Percentiles rank a stretch among this genome's conserved stretches.
phyloP scores from a whole-genome alignment of 2,888 invertebrate species.

The Himalopsyche anomala region DNA sequence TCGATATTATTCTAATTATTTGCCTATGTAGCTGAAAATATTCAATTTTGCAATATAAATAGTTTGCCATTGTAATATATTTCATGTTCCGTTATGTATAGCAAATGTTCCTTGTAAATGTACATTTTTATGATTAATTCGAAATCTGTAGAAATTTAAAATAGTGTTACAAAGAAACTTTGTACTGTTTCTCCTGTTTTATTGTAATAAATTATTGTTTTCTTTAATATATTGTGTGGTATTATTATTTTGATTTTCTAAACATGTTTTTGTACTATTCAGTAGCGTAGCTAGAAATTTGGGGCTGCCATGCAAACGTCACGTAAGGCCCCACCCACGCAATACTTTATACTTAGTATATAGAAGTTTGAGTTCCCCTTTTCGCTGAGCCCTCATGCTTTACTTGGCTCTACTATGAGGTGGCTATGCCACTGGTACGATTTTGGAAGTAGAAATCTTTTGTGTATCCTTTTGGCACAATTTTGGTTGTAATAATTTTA shows the following conservation, averaged over 20 bases:
- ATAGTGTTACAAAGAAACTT: background rate
- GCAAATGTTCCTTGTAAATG: background rate
- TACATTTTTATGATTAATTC: background rate
- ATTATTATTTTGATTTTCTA: conserved; percentile 24
- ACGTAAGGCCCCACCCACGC: no score
- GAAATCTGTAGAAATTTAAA: background rate
- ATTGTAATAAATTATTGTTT: conserved; percentile 36
- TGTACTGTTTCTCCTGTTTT: conserved; percentile 18
- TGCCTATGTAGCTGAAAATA: background rate
- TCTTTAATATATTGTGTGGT: background rate
- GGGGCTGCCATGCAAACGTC: no score
- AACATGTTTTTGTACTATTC: no score
- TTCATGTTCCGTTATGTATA: background rate
- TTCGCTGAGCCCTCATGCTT: no score
- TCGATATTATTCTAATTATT: background rate
- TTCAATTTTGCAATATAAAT: background rate
- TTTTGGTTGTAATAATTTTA: no score
- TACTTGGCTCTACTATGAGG: background rate
- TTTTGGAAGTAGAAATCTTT: background rate
- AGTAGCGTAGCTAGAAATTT: no score
- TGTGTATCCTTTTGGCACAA: background rate
- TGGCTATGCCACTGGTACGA: background rate
- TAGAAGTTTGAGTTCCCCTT: no score
- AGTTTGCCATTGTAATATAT: background rate
- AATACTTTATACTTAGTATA: no score